Conservation (phyloP, 2,797 vertebrate genomes). For the Cephalopachus bancanus region DNA sequence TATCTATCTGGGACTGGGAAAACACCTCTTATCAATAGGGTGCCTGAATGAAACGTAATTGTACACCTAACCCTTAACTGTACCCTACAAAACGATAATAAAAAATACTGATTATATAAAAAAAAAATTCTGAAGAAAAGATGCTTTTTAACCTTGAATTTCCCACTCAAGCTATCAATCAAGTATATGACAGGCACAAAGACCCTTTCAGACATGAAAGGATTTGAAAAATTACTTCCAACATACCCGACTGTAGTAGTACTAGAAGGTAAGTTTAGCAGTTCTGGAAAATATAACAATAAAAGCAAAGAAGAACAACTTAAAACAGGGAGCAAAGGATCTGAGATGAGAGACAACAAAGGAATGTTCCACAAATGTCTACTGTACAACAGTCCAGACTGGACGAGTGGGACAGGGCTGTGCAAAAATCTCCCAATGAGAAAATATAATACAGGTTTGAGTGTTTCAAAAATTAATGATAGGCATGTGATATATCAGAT, state of each 20-base stretch:
- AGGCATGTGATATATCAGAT: neutral
- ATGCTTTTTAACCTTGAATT: constrained; percentile 37
- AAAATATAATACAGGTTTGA: neutral
- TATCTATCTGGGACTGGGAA: too few relatives aligned
- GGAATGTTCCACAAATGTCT: neutral
- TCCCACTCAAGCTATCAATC: neutral
- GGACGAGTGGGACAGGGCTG: neutral
- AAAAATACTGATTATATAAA: too few relatives aligned
- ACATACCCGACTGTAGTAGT: neutral
- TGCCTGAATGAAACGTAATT: too few relatives aligned
- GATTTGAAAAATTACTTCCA: constrained; percentile 43
- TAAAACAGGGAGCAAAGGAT: neutral
- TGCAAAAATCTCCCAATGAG: neutral
- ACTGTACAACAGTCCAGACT: neutral
- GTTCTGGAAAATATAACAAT: neutral
- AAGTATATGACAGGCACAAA: neutral
- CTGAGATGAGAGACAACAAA: neutral
- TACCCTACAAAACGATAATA: too few relatives aligned
- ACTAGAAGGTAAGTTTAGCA: neutral
- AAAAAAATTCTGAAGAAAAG: constrained; percentile 26
- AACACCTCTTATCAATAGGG: too few relatives aligned
- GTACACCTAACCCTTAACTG: too few relatives aligned
- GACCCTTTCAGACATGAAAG: constrained; percentile 29
- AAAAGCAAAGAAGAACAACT: neutral
- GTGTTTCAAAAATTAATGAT: neutral